A percentile compares a stretch with the other conserved stretches of the same genome.
These are phyloP conservation scores for cattle (Bos taurus) DNA, from an alignment of 2,113 vertebrate species.

Conservation along the genomic window DNA sequence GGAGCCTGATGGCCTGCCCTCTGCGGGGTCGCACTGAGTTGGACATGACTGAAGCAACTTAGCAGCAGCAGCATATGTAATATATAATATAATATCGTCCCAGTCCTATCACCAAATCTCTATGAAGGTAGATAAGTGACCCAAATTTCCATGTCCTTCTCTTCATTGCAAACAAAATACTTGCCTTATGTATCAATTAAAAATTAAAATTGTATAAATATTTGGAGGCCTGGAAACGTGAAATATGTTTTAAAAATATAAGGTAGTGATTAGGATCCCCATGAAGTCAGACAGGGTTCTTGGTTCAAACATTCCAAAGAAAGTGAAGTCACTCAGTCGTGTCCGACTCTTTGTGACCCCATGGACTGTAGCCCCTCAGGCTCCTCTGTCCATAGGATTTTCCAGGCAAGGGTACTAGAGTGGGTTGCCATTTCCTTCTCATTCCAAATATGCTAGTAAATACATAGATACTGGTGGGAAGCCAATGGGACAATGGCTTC, in stretches of 20 bases:
- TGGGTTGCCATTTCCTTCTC: background rate
- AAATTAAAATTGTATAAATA: background rate
- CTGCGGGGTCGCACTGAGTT: too few species aligned
- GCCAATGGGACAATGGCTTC: background rate
- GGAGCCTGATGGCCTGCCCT: too few species aligned
- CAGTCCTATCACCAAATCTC: background rate
- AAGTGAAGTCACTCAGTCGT: background rate
- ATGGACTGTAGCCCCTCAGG: background rate
- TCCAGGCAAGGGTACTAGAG: background rate
- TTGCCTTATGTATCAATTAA: background rate
- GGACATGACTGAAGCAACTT: too few species aligned
- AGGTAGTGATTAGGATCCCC: background rate
- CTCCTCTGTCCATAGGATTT: background rate
- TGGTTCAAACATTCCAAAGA: background rate
- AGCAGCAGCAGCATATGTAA: too few species aligned
- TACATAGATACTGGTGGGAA: rapidly evolving
- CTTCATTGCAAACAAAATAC: background rate
- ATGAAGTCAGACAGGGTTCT: background rate
- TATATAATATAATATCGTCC: background rate
- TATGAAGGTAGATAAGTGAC: background rate
- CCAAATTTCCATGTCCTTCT: background rate
- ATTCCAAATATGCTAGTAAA: background rate
- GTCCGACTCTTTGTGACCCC: background rate
- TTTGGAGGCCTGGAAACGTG: background rate
- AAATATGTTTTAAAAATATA: background rate